These are phyloP conservation scores for Tinamus major DNA, from an alignment of 2,797 vertebrate genomes.

Conservation along the genomic window DNA sequence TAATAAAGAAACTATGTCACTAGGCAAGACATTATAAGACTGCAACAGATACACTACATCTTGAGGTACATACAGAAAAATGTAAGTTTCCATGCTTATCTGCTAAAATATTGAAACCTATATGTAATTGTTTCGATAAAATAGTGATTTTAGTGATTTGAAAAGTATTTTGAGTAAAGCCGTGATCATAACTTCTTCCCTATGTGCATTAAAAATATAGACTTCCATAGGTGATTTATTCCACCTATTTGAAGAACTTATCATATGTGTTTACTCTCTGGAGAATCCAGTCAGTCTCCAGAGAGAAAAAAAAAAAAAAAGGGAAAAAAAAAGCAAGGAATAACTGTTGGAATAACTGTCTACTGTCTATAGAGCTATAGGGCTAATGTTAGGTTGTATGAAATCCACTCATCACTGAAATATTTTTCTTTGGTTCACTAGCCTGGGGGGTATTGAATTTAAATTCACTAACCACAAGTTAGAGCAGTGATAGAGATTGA, in stretches of 20 bases:
- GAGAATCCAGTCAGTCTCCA: not conserved
- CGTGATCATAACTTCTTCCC: not conserved
- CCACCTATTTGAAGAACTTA: not conserved
- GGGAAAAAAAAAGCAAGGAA: too few relatives aligned
- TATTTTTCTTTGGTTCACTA: not conserved
- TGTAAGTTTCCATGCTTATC: not conserved
- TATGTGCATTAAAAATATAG: not conserved
- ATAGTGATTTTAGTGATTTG: not conserved
- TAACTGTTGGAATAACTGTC: not conserved
- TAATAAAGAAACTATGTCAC: not conserved
- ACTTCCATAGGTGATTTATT: constrained; percentile 5
- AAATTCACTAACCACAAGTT: not conserved
- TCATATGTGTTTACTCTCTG: not conserved
- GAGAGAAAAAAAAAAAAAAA: not conserved
- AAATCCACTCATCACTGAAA: not conserved
- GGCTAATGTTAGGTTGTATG: not conserved
- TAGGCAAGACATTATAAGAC: not conserved
- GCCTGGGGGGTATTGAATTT: not conserved
- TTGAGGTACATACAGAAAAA: not conserved
- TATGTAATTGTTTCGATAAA: not conserved
- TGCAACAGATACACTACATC: not conserved
- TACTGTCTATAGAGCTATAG: constrained; percentile 13
- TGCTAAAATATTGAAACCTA: not conserved
- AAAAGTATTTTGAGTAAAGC: not conserved
- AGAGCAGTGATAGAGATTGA: not conserved